Percentiles rank a stretch among this genome's conserved stretches.
phyloP scores from a whole-genome alignment of 2,113 vertebrate genomes.

The Myrmophylax atrothorax region DNA sequence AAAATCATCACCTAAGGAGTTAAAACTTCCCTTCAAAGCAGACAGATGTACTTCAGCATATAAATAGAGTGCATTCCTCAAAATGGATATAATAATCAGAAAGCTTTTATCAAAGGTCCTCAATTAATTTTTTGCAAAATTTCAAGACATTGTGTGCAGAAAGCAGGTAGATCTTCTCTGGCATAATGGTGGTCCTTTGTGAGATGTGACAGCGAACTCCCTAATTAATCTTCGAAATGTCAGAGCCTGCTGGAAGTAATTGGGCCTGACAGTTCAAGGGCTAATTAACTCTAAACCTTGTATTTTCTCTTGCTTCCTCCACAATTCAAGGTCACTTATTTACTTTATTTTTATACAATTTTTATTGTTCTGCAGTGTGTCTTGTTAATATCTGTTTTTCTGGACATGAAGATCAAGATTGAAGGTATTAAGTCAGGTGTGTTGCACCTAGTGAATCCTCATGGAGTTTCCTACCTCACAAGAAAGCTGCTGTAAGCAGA shows the following conservation, averaged over 20 bases:
- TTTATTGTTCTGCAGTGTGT: not conserved
- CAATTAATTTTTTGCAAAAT: not conserved
- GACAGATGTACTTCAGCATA: not conserved
- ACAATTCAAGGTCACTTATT: constrained; percentile 54
- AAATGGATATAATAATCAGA: not conserved
- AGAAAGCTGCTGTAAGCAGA: not conserved
- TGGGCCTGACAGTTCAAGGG: constrained; percentile 72
- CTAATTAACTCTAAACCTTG: constrained; percentile 73
- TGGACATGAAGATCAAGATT: not conserved
- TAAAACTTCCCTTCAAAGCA: constrained; percentile 4
- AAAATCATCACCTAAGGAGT: not conserved
- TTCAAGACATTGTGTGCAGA: not conserved
- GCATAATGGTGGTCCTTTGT: constrained; percentile 40
- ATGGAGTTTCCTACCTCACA: not conserved
- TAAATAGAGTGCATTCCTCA: constrained; percentile 18
- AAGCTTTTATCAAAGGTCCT: not conserved
- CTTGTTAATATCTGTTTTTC: not conserved
- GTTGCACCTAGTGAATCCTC: not conserved
- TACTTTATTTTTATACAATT: constrained; percentile 12
- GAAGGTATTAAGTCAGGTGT: not conserved
- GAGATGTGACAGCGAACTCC: constrained; percentile 60
- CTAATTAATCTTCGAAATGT: constrained; percentile 78
- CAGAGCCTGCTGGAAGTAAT: constrained; percentile 72
- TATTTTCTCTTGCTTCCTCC: constrained; percentile 57
- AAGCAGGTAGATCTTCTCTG: constrained; percentile 46